Percentiles rank a stretch among this genome's conserved stretches.
These are phyloP conservation scores for Andricus quercusramuli DNA, from an alignment of 2,888 invertebrate species.

Conservation along the genomic window DNA sequence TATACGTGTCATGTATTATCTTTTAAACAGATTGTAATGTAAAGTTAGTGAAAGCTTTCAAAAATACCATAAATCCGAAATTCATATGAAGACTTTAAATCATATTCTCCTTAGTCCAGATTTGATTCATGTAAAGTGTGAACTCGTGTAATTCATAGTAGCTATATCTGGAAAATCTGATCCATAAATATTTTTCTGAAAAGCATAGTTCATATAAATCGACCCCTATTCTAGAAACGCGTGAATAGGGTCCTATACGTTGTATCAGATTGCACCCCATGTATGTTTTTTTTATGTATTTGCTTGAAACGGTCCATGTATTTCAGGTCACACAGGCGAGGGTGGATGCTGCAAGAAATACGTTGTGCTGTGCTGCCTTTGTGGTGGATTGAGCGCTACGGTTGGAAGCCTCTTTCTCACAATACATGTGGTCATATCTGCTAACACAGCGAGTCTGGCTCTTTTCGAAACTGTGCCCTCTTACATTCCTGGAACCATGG, in stretches of 20 bases:
- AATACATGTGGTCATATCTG: conserved; percentile 88
- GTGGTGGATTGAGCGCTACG: conserved; percentile 88
- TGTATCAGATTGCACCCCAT: conserved; percentile 18
- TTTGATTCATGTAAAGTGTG: conserved; percentile 15
- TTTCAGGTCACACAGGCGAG: conserved; percentile 69
- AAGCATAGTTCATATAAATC: conserved; percentile 10
- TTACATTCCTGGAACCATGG: conserved; percentile 95
- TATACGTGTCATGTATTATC: no score
- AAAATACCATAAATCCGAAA: neutral
- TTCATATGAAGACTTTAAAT: conserved; percentile 10
- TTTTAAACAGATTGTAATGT: no score
- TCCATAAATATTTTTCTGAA: conserved; percentile 22
- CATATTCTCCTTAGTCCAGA: neutral
- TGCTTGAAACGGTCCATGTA: conserved; percentile 40
- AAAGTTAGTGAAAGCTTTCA: neutral
- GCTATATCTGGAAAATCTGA: conserved; percentile 7
- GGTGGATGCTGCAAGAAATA: conserved; percentile 82
- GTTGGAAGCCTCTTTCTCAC: conserved; percentile 89
- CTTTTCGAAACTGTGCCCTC: conserved; percentile 96
- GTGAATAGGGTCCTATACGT: conserved; percentile 15
- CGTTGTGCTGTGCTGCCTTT: conserved; percentile 90
- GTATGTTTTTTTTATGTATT: conserved; percentile 13
- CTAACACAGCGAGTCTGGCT: conserved; percentile 83
- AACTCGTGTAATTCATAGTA: conserved; percentile 13
- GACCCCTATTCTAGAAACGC: conserved; percentile 5